phyloP scores from a whole-genome alignment of 2,797 vertebrate genomes.

The Artibeus jamaicensis region DNA sequence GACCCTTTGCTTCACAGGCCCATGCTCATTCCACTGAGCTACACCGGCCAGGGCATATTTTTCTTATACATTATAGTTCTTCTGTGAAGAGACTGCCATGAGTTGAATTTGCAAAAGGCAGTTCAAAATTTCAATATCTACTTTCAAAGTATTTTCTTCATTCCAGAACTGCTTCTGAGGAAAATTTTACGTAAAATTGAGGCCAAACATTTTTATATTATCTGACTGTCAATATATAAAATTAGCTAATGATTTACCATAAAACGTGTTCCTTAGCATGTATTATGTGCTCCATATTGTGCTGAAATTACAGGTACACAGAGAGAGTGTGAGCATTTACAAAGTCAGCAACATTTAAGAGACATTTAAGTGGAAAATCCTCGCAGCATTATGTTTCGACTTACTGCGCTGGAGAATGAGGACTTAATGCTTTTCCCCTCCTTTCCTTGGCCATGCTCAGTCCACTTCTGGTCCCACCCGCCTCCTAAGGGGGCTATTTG shows the following conservation, averaged over 20 bases:
- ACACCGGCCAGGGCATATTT: too few relatives aligned
- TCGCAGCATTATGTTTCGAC: neutral
- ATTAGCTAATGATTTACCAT: neutral
- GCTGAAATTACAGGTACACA: neutral
- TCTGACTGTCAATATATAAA: neutral
- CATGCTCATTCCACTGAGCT: too few relatives aligned
- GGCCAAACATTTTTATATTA: neutral
- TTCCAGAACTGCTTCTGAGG: neutral
- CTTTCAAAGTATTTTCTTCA: neutral
- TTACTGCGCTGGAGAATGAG: neutral
- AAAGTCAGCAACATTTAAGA: neutral
- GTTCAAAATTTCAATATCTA: conserved; percentile 24
- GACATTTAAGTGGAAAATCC: neutral
- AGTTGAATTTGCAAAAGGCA: neutral
- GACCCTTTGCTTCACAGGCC: too few relatives aligned
- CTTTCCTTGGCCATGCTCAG: neutral
- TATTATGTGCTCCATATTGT: neutral
- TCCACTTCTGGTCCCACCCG: neutral
- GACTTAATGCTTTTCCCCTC: neutral
- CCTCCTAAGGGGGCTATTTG: neutral
- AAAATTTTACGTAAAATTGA: conserved; percentile 4
- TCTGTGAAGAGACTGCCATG: neutral
- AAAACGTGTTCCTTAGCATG: neutral
- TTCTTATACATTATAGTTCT: neutral
- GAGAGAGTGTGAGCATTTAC: neutral